These are phyloP conservation scores for Hybos culiciformis DNA, from an alignment of 2,888 invertebrate species.

Conservation along the genomic window DNA sequence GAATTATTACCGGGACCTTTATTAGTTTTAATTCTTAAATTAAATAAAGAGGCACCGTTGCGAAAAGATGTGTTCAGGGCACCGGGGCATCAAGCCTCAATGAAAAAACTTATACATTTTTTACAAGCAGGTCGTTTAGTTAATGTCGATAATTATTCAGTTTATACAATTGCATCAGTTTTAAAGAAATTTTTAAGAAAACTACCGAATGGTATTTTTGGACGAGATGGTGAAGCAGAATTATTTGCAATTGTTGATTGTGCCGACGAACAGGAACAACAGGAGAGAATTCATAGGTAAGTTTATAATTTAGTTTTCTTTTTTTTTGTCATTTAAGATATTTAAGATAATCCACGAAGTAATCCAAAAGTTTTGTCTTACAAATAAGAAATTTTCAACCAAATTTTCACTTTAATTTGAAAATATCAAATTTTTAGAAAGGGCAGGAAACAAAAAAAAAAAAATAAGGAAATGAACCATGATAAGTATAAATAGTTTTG, in stretches of 20 bases:
- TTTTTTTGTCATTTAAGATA: slow-evolving; percentile 1
- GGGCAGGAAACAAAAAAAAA: too few species aligned
- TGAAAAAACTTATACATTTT: slow-evolving; percentile 87
- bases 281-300: slow-evolving; percentile 85
- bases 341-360: neutral
- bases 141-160: slow-evolving; percentile 88
- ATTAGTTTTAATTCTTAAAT: slow-evolving; percentile 77
- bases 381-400: neutral
- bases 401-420: too few species aligned
- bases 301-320: slow-evolving; percentile 17
- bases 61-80: slow-evolving; percentile 91
- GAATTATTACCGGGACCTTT: slow-evolving; percentile 89
- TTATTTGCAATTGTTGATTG: slow-evolving; percentile 79
- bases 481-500: too few species aligned
- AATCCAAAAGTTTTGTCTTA: neutral
- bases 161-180: slow-evolving; percentile 96
- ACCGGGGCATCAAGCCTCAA: slow-evolving; percentile 87
- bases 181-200: slow-evolving; percentile 94
- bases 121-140: slow-evolving; percentile 78
- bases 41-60: slow-evolving; percentile 88
- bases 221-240: slow-evolving; percentile 76
- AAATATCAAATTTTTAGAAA: too few species aligned
- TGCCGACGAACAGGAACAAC: slow-evolving; percentile 68
- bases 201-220: slow-evolving; percentile 93
- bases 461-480: too few species aligned